These are phyloP conservation scores for Novumbra hubbsi DNA, from an alignment of 2,797 vertebrate genomes.

Conservation along the genomic window DNA sequence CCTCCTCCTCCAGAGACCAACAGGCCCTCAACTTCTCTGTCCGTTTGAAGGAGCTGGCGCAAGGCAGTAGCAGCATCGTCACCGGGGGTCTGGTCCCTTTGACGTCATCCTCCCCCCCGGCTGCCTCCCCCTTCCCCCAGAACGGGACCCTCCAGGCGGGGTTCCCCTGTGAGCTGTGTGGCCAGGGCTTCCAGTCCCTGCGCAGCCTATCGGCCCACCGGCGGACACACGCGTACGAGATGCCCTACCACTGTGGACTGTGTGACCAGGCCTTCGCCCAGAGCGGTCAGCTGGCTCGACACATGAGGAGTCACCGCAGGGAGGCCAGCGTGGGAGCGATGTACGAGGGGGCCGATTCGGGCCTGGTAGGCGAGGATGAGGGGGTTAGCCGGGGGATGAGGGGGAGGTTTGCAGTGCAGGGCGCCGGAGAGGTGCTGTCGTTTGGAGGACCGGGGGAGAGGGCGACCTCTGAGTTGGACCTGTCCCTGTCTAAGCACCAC, in stretches of 20 bases:
- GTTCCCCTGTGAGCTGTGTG: slow-evolving; percentile 74
- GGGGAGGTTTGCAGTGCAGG: slow-evolving; percentile 58
- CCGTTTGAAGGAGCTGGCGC: slow-evolving; percentile 72
- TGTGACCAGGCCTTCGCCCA: slow-evolving; percentile 75
- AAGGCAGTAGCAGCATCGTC: slow-evolving; percentile 56
- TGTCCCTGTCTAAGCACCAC: slow-evolving; percentile 58
- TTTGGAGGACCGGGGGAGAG: slow-evolving; percentile 20
- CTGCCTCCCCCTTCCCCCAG: slow-evolving; percentile 69
- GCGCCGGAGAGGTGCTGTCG: slow-evolving; percentile 41
- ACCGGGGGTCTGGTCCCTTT: slow-evolving; percentile 59
- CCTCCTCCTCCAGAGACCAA: slow-evolving; percentile 30
- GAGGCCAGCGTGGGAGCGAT: slow-evolving; percentile 37
- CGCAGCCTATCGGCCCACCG: slow-evolving; percentile 81
- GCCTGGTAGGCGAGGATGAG: slow-evolving; percentile 18
- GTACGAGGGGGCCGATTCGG: slow-evolving; percentile 48
- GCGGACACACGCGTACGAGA: slow-evolving; percentile 73
- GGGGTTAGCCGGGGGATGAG: slow-evolving; percentile 51
- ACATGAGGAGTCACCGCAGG: slow-evolving; percentile 74
- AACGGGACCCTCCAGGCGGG: slow-evolving; percentile 37
- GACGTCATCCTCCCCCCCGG: slow-evolving; percentile 69
- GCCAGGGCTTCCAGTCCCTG: slow-evolving; percentile 78
- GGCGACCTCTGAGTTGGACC: slow-evolving; percentile 52
- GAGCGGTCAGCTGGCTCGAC: slow-evolving; percentile 77
- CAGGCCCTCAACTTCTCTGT: slow-evolving; percentile 76
- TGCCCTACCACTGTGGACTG: slow-evolving; percentile 76